Conservation (phyloP, 1,140 invertebrate genomes). For the Drosophila kurseongensis region DNA sequence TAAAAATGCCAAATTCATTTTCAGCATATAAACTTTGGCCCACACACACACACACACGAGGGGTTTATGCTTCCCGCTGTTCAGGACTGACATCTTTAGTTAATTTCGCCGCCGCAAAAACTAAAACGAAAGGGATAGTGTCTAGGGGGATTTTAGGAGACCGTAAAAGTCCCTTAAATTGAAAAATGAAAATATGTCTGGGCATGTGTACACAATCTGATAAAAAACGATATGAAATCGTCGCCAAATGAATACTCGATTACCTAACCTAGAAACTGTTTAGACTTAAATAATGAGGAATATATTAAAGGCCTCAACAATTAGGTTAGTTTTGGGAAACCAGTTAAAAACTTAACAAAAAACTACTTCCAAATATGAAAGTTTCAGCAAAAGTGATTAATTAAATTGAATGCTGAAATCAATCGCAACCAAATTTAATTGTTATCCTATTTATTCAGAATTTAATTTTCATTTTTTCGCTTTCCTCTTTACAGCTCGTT, state of each 20-base stretch:
- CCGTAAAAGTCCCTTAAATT: constrained; percentile 12
- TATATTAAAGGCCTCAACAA: too few species aligned
- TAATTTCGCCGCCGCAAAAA: constrained; percentile 65
- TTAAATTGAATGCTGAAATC: not conserved
- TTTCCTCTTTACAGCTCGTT: constrained; percentile 43
- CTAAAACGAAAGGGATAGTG: constrained; percentile 38
- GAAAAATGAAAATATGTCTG: constrained; percentile 10
- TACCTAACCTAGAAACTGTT: too few species aligned
- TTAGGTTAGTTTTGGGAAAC: too few species aligned
- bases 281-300: too few species aligned
- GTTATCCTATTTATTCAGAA: constrained; percentile 11
- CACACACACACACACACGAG: constrained; percentile 28
- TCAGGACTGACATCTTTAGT: constrained; percentile 67
- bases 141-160: constrained; percentile 20
- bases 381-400: not conserved
- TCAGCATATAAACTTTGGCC: constrained; percentile 69
- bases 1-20: constrained; percentile 83
- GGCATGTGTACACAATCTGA: not conserved
- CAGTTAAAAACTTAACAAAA: too few species aligned
- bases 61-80: constrained; percentile 66
- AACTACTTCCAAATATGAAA: too few species aligned
- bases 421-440: constrained; percentile 4
- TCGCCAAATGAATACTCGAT: not conserved
- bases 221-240: not conserved
- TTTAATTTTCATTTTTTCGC: constrained; percentile 8